Evolutionary conservation across 2,113 vertebrate species (phyloP), one percentile per base, ranked within the genome.

Genomic region (Trichechus manatus): DNA sequence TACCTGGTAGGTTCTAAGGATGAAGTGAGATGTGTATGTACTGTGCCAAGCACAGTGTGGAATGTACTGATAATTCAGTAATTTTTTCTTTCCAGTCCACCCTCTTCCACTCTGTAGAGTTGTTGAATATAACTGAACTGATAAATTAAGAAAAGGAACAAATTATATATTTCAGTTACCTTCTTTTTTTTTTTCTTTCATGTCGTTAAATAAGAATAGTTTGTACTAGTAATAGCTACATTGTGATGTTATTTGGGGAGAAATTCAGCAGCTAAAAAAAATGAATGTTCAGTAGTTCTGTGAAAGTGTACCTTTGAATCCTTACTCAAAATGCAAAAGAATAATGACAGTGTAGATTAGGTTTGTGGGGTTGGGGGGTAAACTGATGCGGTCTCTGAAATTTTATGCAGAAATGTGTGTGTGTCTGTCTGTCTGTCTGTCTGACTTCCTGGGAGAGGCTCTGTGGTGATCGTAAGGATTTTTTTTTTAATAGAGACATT

Each of bases 211-310:
- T 72, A 84, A 70, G 29, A 83, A 59, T 66, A 90, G 44, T 79
- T 23, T 84, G 74, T 68, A 36, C 39, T 75, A 61, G 3, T 77
- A 95, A 59, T 17, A 93, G 11, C 6, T 93, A 9, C 29, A n/a
- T 64, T 83, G 19, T 53, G 42, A n/a, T 3, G 17, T 89, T 83
- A 50, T 68, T 81, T 77, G 56, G 75, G 50, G 20, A 86, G 36
- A 39, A 63, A 56, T 78, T 88, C 64, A 56, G 64, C 63, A 83
- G 53, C 88, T 70, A 9, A 83, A 93, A 91, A 56, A 77, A 88
- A 88, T 83, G 15, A 70, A 27, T 50, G 36, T 61, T 83, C 33
- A 53, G 2, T 68, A 25, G 27, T 47, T 22, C 20, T 36, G 13
- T 78, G 25, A 77, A 83, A 91, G 29, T 61, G 50, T 13, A 22